A percentile compares a stretch with the other conserved stretches of the same genome.
Conservation (phyloP, 2,888 invertebrate species). For the Eupeodes luniger region DNA sequence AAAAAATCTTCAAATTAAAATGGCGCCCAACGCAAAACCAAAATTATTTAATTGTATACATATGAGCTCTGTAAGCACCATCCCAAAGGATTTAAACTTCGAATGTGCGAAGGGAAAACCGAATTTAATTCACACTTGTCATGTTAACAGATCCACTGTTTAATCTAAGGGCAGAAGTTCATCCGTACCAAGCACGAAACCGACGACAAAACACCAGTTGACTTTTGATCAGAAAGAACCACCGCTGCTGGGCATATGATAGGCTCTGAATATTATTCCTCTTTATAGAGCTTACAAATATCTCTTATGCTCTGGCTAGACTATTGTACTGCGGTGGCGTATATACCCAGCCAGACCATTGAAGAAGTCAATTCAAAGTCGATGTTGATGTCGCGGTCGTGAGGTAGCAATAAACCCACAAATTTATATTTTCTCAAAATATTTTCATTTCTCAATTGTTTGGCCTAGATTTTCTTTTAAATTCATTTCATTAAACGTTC, state of each 20-base stretch:
- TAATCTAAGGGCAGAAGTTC: neutral
- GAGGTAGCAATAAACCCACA: slow-evolving; percentile 68
- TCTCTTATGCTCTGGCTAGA: slow-evolving; percentile 1
- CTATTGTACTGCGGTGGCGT: neutral
- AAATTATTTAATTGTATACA: too few species aligned
- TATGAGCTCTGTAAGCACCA: too few species aligned
- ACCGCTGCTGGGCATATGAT: slow-evolving; percentile 31
- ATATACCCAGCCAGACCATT: neutral
- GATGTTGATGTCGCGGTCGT: slow-evolving; percentile 37
- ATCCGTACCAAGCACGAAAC: neutral
- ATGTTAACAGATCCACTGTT: neutral
- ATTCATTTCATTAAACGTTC: neutral
- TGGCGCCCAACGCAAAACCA: neutral
- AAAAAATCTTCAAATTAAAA: neutral
- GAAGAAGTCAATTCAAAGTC: slow-evolving; percentile 5
- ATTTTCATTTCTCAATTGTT: slow-evolving; percentile 76
- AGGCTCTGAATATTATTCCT: neutral
- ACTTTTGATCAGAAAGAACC: slow-evolving; percentile 35
- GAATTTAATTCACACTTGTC: neutral
- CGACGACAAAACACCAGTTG: slow-evolving; percentile 26
- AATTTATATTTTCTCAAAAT: slow-evolving; percentile 67
- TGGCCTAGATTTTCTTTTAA: slow-evolving; percentile 15
- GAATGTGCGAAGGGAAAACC: too few species aligned
- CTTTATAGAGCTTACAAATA: neutral
- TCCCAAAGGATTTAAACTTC: too few species aligned